Conservation (phyloP, 2,888 invertebrate species). For the Muschampia plurimacula region DNA sequence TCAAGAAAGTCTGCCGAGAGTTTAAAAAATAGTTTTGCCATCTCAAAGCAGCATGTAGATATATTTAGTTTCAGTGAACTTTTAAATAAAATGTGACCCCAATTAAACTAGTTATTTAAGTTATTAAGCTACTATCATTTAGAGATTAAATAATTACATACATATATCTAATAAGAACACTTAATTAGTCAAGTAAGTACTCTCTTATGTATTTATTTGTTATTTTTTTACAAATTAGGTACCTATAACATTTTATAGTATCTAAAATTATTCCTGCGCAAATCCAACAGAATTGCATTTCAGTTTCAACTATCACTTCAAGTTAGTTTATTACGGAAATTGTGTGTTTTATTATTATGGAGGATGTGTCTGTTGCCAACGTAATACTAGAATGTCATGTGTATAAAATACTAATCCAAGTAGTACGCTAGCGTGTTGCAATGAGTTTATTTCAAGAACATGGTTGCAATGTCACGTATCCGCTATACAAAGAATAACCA, state of each 20-base stretch:
- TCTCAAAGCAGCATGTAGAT: slow-evolving; percentile 6
- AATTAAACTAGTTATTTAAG: slow-evolving; percentile 16
- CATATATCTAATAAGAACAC: background rate
- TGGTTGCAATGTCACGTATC: slow-evolving; percentile 38
- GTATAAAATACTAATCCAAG: slow-evolving; percentile 29
- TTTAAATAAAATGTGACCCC: slow-evolving; percentile 21
- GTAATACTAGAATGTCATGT: slow-evolving; percentile 32
- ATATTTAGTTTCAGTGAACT: background rate
- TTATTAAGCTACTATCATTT: slow-evolving; percentile 1
- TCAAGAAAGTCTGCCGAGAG: slow-evolving; percentile 18
- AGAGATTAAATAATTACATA: background rate
- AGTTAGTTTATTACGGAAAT: slow-evolving; percentile 32
- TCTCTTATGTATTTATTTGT: background rate
- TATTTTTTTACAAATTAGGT: background rate
- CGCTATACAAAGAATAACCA: slow-evolving; percentile 36
- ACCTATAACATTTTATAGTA: background rate
- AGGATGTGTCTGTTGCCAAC: slow-evolving; percentile 31
- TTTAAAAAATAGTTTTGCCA: slow-evolving; percentile 9
- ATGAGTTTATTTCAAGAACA: slow-evolving; percentile 36
- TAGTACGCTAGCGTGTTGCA: slow-evolving; percentile 17
- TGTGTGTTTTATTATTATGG: slow-evolving; percentile 26
- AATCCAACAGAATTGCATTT: slow-evolving; percentile 18
- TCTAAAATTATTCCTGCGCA: background rate
- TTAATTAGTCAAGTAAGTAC: background rate
- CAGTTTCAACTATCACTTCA: slow-evolving; percentile 25